A percentile compares a stretch with the other conserved stretches of the same genome.
These are phyloP conservation scores for Zapornia atra DNA, from an alignment of 2,113 vertebrate species.

Conservation along the genomic window DNA sequence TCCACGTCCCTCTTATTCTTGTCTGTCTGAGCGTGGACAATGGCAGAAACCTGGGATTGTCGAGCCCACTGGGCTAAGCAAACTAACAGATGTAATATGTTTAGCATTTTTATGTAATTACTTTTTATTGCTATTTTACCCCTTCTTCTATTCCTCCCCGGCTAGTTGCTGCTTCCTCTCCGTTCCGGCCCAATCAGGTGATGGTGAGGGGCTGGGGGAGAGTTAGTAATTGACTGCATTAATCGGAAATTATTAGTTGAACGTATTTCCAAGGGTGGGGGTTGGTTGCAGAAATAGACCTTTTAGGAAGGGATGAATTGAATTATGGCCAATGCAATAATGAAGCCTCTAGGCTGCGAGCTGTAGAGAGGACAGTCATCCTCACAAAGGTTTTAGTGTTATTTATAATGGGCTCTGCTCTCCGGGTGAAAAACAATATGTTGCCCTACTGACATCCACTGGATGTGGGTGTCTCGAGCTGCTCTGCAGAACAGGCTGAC, in stretches of 20 bases:
- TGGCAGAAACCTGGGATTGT: conserved; percentile 70
- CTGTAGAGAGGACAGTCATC: conserved; percentile 61
- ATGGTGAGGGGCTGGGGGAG: conserved; percentile 38
- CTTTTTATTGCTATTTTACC: conserved; percentile 79
- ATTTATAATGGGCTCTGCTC: conserved; percentile 35
- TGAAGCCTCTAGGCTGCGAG: conserved; percentile 66
- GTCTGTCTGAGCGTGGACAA: conserved; percentile 71
- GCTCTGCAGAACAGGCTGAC: conserved; percentile 34
- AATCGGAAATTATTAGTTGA: conserved; percentile 77
- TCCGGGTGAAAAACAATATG: conserved; percentile 9
- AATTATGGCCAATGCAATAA: conserved; percentile 68
- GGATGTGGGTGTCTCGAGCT: background rate
- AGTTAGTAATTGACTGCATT: conserved; percentile 72
- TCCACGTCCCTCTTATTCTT: conserved; percentile 62
- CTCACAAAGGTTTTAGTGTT: conserved; percentile 41
- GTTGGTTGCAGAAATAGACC: conserved; percentile 64
- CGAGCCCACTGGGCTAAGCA: conserved; percentile 74
- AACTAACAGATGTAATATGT: conserved; percentile 80
- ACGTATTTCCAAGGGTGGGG: conserved; percentile 52
- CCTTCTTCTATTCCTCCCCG: conserved; percentile 47
- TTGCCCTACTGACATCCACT: conserved; percentile 24
- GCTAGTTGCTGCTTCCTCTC: conserved; percentile 62
- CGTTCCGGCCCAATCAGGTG: conserved; percentile 48
- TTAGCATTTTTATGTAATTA: conserved; percentile 88
- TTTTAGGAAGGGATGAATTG: conserved; percentile 69